A percentile compares a stretch with the other conserved stretches of the same genome.
Conservation (phyloP, 1,140 invertebrate genomes). For the Lasioglossum albipes region DNA sequence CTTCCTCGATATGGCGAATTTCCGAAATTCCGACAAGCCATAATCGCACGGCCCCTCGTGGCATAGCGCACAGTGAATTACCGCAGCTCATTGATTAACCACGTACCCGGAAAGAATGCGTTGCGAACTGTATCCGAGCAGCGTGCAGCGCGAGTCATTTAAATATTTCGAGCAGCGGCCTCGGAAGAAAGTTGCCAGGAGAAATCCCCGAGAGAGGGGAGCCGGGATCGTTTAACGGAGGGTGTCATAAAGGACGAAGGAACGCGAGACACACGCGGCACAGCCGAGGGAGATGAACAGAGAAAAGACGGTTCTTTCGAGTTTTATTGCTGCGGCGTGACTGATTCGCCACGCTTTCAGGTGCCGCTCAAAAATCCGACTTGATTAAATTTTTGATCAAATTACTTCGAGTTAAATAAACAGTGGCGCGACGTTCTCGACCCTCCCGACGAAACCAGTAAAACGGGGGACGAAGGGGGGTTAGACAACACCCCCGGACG, state of each 20-base stretch:
- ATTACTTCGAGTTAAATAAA: slow-evolving; percentile 81
- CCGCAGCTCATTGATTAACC: neutral
- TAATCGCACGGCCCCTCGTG: no score
- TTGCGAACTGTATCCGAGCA: neutral
- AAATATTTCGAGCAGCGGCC: slow-evolving; percentile 3
- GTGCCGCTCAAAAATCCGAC: slow-evolving; percentile 77
- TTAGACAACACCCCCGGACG: slow-evolving; percentile 22
- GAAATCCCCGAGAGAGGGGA: slow-evolving; percentile 15
- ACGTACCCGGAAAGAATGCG: neutral
- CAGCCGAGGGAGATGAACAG: neutral
- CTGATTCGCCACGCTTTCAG: slow-evolving; percentile 74
- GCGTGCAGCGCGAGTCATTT: neutral
- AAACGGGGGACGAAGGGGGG: neutral
- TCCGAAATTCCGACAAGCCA: no score
- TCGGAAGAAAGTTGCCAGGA: slow-evolving; percentile 11
- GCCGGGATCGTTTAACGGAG: slow-evolving; percentile 26
- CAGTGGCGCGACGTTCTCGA: slow-evolving; percentile 61
- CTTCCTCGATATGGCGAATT: no score
- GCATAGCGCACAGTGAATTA: no score
- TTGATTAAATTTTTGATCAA: slow-evolving; percentile 82
- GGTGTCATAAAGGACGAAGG: slow-evolving; percentile 42
- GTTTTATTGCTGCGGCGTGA: slow-evolving; percentile 74
- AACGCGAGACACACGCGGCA: neutral
- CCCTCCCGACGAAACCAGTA: slow-evolving; percentile 17
- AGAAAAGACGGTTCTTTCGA: slow-evolving; percentile 66